Conservation (phyloP, 2,113 vertebrate species). For the Sapayoa aenigma region DNA sequence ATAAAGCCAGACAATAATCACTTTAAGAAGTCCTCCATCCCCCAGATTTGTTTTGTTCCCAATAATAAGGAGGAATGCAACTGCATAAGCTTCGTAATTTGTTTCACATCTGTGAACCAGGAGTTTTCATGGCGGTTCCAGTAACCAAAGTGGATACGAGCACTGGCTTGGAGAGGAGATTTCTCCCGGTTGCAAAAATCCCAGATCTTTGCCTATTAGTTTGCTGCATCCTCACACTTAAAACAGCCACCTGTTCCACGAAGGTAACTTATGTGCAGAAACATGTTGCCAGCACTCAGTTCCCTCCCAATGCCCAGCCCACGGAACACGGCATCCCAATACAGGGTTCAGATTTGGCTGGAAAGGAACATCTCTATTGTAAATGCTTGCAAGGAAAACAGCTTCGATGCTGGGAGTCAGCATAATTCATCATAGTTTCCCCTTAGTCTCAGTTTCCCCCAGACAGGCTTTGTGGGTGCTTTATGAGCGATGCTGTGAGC, state of each 20-base stretch:
- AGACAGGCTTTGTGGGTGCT: background rate
- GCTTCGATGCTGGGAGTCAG: background rate
- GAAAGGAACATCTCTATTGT: background rate
- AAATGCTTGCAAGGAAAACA: background rate
- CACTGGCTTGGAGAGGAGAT: background rate
- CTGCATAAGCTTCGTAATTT: slow-evolving; percentile 24
- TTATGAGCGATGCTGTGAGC: rapidly evolving
- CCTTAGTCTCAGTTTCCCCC: background rate
- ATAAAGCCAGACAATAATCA: slow-evolving; percentile 43
- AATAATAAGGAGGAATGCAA: slow-evolving; percentile 66
- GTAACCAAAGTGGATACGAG: slow-evolving; percentile 19
- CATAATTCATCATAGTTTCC: background rate
- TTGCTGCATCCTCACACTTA: background rate
- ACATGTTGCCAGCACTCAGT: background rate
- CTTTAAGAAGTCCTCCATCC: slow-evolving; percentile 48
- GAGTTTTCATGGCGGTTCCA: slow-evolving; percentile 45
- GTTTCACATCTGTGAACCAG: slow-evolving; percentile 56
- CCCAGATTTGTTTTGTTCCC: slow-evolving; percentile 61
- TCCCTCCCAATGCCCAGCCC: slow-evolving; percentile 1
- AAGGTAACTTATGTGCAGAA: background rate
- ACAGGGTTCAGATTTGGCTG: background rate
- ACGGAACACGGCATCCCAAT: background rate
- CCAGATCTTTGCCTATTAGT: background rate
- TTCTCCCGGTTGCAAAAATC: background rate
- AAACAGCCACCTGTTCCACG: slow-evolving; percentile 37